Base-by-base conservation (phyloP, 2,797 vertebrate genomes). In the Mus minutoides region DNA sequence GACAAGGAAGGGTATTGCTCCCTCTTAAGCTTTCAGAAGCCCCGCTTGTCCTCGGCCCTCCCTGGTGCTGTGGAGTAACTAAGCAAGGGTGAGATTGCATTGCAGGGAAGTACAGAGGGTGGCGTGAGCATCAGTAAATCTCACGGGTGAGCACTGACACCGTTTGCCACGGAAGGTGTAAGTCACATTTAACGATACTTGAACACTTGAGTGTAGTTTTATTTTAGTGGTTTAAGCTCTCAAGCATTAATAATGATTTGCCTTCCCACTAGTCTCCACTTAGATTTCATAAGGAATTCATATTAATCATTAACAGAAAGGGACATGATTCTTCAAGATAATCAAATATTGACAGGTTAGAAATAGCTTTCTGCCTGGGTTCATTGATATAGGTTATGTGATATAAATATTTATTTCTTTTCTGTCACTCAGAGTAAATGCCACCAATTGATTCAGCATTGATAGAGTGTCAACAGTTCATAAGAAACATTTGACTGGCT, bases 341-440 rank as follows among this genome's bases (percentile, higher is more conserved):
- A 99, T 99, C 99, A 99, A 99, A 99, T 99, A 99, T 99, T 99
- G 99, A 99, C 99, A 99, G 98, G 98, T 98, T 98, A 97, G 99
- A 99, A 99, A 99, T 99, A 99, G 99, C 99, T 99, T 99, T 99
- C 97, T 98, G 98, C 98, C 97, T 87, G 97, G 99, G 98, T 99
- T 99, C 99, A 99, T 99, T 99, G 99, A 99, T 99, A 99, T 98
- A 99, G 99, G 99, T 99, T 99, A 99, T 99, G 98, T 95, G 98
- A 98, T 99, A 99, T 99, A 99, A 99, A 99, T 99, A 99, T 99
- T 99, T 99, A 99, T 99, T 99, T 99, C 99, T 99, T 99, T 99
- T 98, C 98, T 99, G 99, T 99, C 99, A 99, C 98, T 99, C 98
- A 99, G 98, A 96, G 98, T 99, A 99, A 99, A 99, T 99, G 99